Evolutionary conservation across 1,140 invertebrate genomes (phyloP), one percentile per base, ranked within the genome.

Genomic region (Drosophila prosaltans): DNA sequence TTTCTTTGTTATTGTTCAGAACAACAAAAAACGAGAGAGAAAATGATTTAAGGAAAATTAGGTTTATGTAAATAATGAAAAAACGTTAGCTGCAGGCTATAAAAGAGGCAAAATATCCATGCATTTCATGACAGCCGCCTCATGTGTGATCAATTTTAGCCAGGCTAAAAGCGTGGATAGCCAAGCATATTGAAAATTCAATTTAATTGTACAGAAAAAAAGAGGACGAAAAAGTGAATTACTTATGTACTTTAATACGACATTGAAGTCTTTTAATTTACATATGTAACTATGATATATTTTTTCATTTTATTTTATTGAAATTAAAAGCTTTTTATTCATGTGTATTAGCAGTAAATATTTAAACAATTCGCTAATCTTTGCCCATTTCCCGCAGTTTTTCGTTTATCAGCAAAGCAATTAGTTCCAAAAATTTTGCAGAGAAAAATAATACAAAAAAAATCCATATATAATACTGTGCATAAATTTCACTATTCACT

Each of bases 21-120:
- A 16, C 72, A 90, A 90, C 90, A 90, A 36, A 36, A 36, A 36
- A 36, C 4, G 28, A 30, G 26, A 26, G 45, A 51, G 45, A 51
- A 51, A 51, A 51, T 90, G 88, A 90, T 90, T 90, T 90, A 90
- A 74, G 78, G 77, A 90, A 90, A 90, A 90, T 90, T 90, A 90
- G 88, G 88, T 90, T 90, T 90, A 90, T 90, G 86, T 88, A 90
- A 90, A 90, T 90, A 90, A 83, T 83, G 80, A 81, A 90, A 81
- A 70, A 69, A 60, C 59, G 60, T 63, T 76, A 4, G 75, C 83
- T 85, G 75, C 79, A 82, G 82, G 81, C 68, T 66, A 62, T 74
- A 43, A 65, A 43, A 65, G 16, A 41, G 60, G 60, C 21, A n/a
- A 69, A 72, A 88, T 66, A 74, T 78, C 70, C 45, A 41, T 61